These are phyloP conservation scores for Mesochorus sp. DNA, from an alignment of 2,888 invertebrate genomes.

Conservation along the genomic window DNA sequence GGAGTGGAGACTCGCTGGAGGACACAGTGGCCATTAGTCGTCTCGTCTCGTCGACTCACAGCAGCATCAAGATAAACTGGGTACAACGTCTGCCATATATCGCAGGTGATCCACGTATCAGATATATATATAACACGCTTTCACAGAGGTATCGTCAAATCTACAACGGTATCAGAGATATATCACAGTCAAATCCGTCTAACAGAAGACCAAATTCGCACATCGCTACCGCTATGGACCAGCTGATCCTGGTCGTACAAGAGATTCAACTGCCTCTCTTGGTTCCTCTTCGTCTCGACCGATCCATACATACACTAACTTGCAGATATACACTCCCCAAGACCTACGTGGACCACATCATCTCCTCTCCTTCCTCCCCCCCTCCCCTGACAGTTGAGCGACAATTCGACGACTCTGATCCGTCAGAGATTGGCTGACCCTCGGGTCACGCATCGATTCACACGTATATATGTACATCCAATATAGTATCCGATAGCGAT, in stretches of 20 bases:
- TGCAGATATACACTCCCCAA: background rate
- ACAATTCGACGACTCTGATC: conserved; percentile 53
- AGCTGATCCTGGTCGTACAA: conserved; percentile 42
- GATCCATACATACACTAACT: background rate
- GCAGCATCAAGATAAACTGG: conserved; percentile 18
- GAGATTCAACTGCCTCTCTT: conserved; percentile 31
- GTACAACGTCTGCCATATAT: conserved; percentile 18
- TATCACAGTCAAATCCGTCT: conserved; percentile 42
- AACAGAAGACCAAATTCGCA: conserved; percentile 11
- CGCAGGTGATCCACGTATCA: conserved; percentile 4
- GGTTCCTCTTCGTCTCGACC: background rate
- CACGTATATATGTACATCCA: conserved; percentile 4
- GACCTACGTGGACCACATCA: conserved; percentile 32
- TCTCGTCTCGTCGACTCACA: conserved; percentile 32
- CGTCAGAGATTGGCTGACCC: conserved; percentile 46
- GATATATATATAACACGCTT: conserved; percentile 1
- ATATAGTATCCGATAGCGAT: background rate
- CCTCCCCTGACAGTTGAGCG: conserved; percentile 36
- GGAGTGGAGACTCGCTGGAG: background rate
- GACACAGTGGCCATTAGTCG: conserved; percentile 55
- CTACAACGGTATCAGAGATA: conserved; percentile 5
- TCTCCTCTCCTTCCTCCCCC: no score
- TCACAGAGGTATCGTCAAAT: conserved; percentile 22
- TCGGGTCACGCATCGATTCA: conserved; percentile 34
- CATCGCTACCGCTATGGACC: conserved; percentile 42